Conservation (phyloP, 1,140 invertebrate species). For the Berghia stephanieae region DNA sequence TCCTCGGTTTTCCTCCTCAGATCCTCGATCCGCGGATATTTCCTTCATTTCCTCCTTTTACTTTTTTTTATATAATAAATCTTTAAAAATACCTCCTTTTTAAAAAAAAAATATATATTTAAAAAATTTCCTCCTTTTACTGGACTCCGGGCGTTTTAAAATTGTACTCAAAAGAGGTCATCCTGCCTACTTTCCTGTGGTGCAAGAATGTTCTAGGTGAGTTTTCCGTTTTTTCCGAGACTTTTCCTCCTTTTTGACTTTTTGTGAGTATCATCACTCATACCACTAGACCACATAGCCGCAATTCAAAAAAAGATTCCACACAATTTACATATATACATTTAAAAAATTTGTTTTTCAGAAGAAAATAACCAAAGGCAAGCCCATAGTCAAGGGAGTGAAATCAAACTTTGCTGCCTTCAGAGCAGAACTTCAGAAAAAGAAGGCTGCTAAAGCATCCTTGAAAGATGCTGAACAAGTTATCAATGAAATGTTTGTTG, state of each 20-base stretch:
- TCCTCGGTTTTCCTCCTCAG: no score
- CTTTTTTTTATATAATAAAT: no score
- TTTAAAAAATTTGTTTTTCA: conserved; percentile 34
- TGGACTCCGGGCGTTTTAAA: no score
- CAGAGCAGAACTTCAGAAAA: conserved; percentile 54
- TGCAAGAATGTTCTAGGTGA: neutral
- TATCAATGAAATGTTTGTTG: no score
- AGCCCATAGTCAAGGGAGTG: conserved; percentile 29
- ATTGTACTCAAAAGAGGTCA: no score
- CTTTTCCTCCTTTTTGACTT: neutral
- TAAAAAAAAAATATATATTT: no score
- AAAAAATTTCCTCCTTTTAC: no score
- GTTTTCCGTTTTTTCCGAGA: neutral
- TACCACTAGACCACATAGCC: neutral
- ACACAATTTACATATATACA: neutral
- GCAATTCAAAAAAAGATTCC: neutral
- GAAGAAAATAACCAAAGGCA: no score
- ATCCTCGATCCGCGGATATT: no score
- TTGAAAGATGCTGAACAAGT: neutral
- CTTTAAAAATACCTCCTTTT: no score
- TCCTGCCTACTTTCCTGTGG: no score
- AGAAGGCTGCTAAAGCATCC: conserved; percentile 25
- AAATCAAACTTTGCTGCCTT: conserved; percentile 65
- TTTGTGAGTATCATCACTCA: neutral
- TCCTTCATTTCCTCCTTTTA: no score